Conservation (phyloP, 2,113 vertebrate species). For the Apaloderma vittatum region DNA sequence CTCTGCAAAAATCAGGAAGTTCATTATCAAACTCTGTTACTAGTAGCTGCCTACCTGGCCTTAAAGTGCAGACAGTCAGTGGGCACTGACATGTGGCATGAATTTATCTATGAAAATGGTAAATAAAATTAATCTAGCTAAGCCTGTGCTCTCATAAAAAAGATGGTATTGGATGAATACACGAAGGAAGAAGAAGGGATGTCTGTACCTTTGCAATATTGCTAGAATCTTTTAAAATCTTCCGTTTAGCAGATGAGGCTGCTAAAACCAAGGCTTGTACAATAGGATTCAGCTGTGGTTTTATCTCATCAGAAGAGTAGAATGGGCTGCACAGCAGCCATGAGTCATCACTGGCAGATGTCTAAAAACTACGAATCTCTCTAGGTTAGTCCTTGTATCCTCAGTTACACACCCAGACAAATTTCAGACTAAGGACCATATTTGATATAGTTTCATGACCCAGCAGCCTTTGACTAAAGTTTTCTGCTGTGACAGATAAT, state of each 20-base stretch:
- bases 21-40: background rate
- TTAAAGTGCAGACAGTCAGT: background rate
- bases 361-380: background rate
- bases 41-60: background rate
- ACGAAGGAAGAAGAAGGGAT: background rate
- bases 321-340: background rate
- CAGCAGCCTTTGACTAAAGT: background rate
- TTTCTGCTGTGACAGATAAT: background rate
- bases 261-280: background rate
- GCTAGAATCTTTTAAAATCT: background rate
- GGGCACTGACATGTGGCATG: background rate
- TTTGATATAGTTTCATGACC: background rate
- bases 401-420: background rate
- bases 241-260: background rate
- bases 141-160: background rate
- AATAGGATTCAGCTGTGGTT: background rate
- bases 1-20: background rate
- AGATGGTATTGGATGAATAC: background rate
- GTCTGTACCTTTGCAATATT: background rate
- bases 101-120: background rate
- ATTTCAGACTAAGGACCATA: background rate
- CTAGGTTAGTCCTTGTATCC: background rate
- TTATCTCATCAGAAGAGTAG: background rate
- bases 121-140: slow-evolving; percentile 1
- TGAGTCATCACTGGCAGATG: background rate